These are phyloP conservation scores for Illadopsis cleaveri DNA, from an alignment of 2,113 vertebrate species.

Conservation along the genomic window DNA sequence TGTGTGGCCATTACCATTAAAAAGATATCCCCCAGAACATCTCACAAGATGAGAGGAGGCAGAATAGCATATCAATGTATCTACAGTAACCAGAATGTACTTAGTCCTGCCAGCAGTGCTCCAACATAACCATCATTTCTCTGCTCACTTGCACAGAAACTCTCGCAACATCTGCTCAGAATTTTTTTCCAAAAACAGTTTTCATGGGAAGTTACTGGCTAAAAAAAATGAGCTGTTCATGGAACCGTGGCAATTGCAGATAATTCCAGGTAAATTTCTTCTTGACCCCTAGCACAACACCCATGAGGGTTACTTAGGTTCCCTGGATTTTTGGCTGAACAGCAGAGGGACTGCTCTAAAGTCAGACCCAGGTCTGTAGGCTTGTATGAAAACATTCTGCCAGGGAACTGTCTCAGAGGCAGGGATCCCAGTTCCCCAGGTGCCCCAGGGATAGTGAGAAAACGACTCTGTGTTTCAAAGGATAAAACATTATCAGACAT, in stretches of 20 bases:
- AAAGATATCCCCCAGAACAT: slow-evolving; percentile 7
- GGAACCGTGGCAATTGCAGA: neutral
- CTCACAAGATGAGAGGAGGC: neutral
- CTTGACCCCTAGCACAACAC: neutral
- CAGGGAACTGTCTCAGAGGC: neutral
- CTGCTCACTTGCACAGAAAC: neutral
- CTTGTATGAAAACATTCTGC: neutral
- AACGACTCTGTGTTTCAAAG: neutral
- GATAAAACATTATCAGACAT: neutral
- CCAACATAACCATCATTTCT: neutral
- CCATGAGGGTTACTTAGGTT: neutral
- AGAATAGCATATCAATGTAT: neutral
- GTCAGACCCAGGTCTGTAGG: neutral
- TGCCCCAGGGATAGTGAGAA: neutral
- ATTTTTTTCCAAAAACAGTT: neutral
- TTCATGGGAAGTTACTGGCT: neutral
- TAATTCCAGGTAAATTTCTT: neutral
- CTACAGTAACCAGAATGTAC: neutral
- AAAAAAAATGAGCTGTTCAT: neutral
- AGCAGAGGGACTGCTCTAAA: neutral
- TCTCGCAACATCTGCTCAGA: neutral
- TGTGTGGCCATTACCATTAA: neutral
- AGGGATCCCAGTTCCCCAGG: neutral
- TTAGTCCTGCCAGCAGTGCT: neutral
- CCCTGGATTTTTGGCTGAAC: neutral